These are phyloP conservation scores for Thamnophis elegans DNA, from an alignment of 2,797 vertebrate species.

Conservation along the genomic window DNA sequence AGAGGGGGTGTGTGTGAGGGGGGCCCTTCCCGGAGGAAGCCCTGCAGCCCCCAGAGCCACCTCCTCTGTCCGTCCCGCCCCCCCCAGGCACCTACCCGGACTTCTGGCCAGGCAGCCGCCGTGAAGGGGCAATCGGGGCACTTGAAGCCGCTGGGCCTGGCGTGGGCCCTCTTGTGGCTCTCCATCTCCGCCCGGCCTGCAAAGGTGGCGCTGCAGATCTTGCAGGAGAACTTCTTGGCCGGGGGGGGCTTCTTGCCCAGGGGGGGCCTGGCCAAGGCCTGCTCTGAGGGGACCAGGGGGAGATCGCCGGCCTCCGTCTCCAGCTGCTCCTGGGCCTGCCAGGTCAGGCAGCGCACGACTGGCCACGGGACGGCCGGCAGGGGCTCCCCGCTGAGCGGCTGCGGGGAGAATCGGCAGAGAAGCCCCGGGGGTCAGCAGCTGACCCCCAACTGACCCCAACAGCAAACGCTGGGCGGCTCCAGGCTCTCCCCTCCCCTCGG, in stretches of 20 bases:
- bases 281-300: conserved; percentile 36
- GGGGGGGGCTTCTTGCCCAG: conserved; percentile 79
- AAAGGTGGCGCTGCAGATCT: conserved; percentile 93
- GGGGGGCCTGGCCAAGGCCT: conserved; percentile 49
- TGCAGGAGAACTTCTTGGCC: conserved; percentile 93
- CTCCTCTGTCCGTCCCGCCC: neutral
- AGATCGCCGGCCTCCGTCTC: conserved; percentile 41
- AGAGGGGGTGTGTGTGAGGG: neutral
- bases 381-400: conserved; percentile 79
- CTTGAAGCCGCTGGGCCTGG: conserved; percentile 90
- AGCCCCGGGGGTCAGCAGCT: neutral
- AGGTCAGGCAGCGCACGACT: conserved; percentile 67
- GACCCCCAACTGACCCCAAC: neutral
- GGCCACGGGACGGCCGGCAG: conserved; percentile 65
- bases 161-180: conserved; percentile 96
- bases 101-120: conserved; percentile 87
- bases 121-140: conserved; percentile 92
- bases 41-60: neutral
- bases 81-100: conserved; percentile 78
- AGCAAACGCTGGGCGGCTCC: neutral
- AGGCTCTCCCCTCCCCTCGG: neutral
- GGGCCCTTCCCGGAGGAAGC: accelerated
- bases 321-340: conserved; percentile 53
- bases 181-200: conserved; percentile 96
- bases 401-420: conserved; percentile 3